Evolutionary conservation across 2,797 vertebrate genomes (phyloP).

Genomic region (Phrynocephalus forsythii): DNA sequence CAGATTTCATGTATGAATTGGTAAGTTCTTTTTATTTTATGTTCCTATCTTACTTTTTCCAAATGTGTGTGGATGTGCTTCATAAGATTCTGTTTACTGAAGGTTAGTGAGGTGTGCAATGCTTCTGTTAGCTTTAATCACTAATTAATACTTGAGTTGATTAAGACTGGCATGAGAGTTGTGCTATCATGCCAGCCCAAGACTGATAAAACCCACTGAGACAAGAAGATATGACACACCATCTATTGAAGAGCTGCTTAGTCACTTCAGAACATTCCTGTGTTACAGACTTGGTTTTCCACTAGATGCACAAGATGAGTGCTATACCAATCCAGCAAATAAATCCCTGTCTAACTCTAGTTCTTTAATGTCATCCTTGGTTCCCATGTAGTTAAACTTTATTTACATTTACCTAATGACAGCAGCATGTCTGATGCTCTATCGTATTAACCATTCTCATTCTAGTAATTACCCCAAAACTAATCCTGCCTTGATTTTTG

Average conservation of each 20-base stretch:
- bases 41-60: neutral
- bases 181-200: conserved; percentile 5
- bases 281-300: neutral
- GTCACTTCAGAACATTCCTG: neutral
- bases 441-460: no score
- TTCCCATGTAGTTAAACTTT: neutral
- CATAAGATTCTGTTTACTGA: neutral
- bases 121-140: conserved; percentile 28
- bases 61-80: neutral
- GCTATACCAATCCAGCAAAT: neutral
- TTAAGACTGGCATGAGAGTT: conserved; percentile 21
- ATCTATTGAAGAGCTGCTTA: neutral
- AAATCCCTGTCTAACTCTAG: neutral
- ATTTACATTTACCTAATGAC: neutral
- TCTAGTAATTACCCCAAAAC: no score
- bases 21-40: conserved; percentile 80
- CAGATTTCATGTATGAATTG: conserved; percentile 99
- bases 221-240: neutral
- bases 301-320: no score
- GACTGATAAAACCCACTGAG: neutral
- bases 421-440: neutral
- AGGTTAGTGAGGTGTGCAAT: neutral
- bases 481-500: no score
- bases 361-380: neutral
- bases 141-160: conserved; percentile 16